Evolutionary conservation across 2,888 invertebrate genomes (phyloP).

Genomic region (Drosophila hamatofila): DNA sequence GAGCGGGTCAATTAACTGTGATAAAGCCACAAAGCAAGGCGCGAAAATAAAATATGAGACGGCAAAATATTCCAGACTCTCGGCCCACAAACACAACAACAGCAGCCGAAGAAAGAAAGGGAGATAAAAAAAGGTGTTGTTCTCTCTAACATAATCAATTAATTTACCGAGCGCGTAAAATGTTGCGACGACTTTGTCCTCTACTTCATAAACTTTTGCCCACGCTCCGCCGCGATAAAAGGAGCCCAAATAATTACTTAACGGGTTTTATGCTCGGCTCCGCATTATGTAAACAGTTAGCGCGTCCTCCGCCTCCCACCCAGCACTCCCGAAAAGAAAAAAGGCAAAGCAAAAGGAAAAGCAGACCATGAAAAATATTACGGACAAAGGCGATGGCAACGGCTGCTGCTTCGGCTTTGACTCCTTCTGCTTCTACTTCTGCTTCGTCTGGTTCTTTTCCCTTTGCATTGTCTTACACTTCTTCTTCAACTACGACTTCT

Average conservation of each 20-base stretch:
- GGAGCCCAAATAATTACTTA: conserved; percentile 66
- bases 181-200: conserved; percentile 57
- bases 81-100: background rate
- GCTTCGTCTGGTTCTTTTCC: background rate
- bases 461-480: background rate
- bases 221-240: background rate
- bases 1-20: conserved; percentile 41
- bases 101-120: conserved; percentile 1
- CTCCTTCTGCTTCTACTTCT: background rate
- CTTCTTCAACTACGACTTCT: too few relatives aligned
- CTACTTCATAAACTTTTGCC: conserved; percentile 54
- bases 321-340: background rate
- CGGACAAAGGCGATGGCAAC: conserved; percentile 25
- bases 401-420: conserved; percentile 9
- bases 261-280: conserved; percentile 66
- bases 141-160: conserved; percentile 55
- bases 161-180: conserved; percentile 59
- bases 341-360: conserved; percentile 11
- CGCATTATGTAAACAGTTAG: conserved; percentile 66
- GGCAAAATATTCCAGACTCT: conserved; percentile 4
- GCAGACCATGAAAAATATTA: conserved; percentile 56
- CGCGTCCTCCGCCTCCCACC: conserved; percentile 3
- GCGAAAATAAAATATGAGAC: conserved; percentile 40
- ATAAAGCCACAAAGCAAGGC: conserved; percentile 43
- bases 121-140: conserved; percentile 48